Conservation (phyloP, 2,113 vertebrate species). For the Malurus melanocephalus region DNA sequence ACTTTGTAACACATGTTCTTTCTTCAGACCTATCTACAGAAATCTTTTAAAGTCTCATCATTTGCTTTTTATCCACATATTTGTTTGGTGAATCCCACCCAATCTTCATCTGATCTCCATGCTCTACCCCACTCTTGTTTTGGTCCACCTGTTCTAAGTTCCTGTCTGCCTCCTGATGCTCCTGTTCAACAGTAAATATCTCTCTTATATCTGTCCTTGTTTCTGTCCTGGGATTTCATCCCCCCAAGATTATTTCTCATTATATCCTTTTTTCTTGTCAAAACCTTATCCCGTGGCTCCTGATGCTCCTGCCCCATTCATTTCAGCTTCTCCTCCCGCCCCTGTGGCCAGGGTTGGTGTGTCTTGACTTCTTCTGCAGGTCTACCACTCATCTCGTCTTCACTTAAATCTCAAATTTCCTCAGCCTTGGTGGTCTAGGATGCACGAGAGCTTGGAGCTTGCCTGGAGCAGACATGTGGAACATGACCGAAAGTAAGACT, state of each 20-base stretch:
- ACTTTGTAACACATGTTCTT: background rate
- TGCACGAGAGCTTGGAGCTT: background rate
- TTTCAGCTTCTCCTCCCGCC: background rate
- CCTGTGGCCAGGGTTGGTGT: background rate
- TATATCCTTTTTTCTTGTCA: background rate
- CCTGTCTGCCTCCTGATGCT: background rate
- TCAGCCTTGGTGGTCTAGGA: background rate
- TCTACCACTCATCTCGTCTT: background rate
- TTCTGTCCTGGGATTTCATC: background rate
- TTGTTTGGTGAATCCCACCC: background rate
- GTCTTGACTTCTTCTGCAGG: background rate
- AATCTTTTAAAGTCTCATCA: background rate
- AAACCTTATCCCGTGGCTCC: background rate
- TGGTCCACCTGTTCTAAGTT: background rate
- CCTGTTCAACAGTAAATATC: background rate
- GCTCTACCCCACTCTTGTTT: background rate
- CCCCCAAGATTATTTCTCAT: background rate
- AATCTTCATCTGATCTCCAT: background rate
- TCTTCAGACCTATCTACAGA: background rate
- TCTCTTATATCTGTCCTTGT: background rate
- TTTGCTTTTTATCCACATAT: background rate
- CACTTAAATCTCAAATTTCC: background rate
- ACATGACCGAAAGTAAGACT: background rate
- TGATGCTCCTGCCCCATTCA: background rate
- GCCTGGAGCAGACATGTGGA: background rate